Evolutionary conservation across 2,888 invertebrate genomes (phyloP).

Genomic region (Branchinecta sandiegonensis): DNA sequence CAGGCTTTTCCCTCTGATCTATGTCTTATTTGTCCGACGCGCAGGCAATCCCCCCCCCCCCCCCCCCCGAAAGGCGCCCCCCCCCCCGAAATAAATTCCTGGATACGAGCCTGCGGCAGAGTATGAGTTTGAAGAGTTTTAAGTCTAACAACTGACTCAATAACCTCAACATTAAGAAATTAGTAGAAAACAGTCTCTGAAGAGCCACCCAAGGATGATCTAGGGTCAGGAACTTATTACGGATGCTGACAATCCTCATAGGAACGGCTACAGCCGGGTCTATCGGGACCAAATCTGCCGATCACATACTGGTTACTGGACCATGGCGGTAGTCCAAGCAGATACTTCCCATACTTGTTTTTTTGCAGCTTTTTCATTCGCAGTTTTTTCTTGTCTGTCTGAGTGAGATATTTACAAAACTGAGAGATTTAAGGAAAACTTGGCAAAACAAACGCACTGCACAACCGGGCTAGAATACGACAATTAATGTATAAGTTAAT

Average conservation of each 20-base stretch:
- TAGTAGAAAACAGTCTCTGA: too few species aligned
- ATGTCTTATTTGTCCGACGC: too few species aligned
- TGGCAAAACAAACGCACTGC: neutral
- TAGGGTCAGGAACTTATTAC: neutral
- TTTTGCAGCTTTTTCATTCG: neutral
- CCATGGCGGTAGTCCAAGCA: neutral
- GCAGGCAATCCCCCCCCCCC: too few species aligned
- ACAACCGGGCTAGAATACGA: conserved; percentile 4
- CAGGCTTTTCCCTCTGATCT: too few species aligned
- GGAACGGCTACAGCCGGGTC: neutral
- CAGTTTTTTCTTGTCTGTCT: neutral
- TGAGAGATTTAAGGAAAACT: neutral
- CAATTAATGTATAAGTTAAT: neutral
- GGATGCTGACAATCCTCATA: neutral
- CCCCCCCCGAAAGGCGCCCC: too few species aligned
- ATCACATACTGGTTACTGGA: neutral
- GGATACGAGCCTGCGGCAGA: too few species aligned
- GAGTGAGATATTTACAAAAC: neutral
- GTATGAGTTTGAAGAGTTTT: neutral
- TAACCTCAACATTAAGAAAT: neutral
- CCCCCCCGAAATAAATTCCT: too few species aligned
- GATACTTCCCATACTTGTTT: neutral
- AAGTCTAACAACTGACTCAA: neutral
- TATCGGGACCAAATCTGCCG: neutral
- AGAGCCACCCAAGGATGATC: neutral